A percentile compares a stretch with the other conserved stretches of the same genome.
These are phyloP conservation scores for Eulemur macaco DNA, from an alignment of 2,113 vertebrate species.

Conservation along the genomic window DNA sequence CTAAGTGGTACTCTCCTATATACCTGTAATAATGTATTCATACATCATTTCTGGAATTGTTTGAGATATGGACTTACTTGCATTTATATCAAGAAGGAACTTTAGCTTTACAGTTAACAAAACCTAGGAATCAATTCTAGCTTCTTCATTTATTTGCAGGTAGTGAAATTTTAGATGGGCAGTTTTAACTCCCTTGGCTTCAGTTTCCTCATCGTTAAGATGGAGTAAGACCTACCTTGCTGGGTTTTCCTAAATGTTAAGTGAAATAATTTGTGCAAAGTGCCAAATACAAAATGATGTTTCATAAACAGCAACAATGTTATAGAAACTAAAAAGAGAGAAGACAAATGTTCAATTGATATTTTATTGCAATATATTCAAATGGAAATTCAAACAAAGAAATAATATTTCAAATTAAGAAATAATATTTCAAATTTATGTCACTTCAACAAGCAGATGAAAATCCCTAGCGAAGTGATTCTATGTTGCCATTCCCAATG, in stretches of 20 bases:
- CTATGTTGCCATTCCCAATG: background rate
- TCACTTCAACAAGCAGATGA: background rate
- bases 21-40: too few relatives aligned
- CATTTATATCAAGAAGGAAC: background rate
- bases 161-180: background rate
- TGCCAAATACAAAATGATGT: background rate
- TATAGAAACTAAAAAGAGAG: conserved; percentile 19
- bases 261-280: conserved; percentile 26
- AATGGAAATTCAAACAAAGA: conserved; percentile 37
- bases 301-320: conserved; percentile 13
- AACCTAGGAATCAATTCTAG: background rate
- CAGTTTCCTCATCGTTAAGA: background rate
- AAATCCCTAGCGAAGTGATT: background rate
- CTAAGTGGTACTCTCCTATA: background rate
- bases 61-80: background rate
- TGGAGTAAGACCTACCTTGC: background rate
- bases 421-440: conserved; percentile 34
- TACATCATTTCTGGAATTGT: background rate
- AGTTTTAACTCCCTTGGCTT: background rate
- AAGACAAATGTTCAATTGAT: background rate
- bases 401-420: conserved; percentile 11
- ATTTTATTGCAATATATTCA: conserved; percentile 28
- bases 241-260: conserved; percentile 26
- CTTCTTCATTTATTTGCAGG: background rate
- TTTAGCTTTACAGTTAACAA: background rate